Evolutionary conservation across 2,888 invertebrate genomes (phyloP), one percentile per base, ranked within the genome.

Genomic region (Nymphalis urticae): DNA sequence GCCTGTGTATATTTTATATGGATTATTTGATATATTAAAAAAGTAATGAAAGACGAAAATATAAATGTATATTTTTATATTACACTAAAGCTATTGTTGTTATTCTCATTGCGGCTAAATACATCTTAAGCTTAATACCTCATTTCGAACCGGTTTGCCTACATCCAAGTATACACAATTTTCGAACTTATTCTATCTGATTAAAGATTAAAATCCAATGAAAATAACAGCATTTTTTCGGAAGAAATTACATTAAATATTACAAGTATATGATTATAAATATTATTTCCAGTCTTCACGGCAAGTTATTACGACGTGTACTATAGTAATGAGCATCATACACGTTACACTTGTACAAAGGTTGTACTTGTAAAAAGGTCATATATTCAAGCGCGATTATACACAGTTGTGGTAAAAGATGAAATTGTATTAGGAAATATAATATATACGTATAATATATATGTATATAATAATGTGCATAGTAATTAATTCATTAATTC

Each of bases 231-330:
- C 13, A 54, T 54, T 27, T 19, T 27, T 53, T 5, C 19, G 6
- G 27, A 54, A 54, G 54, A 54, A 54, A 54, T 54, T 54, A 27
- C 7, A 17, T 54, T 54, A 27, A 54, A 54, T 54, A 54, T 54
- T 54, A 54, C 54, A 27, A 53, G 53, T 16, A 54, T 54, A 17
- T 27, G 24, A 54, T 27, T 54, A 54, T 54, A 54, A 54, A 54
- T 54, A 54, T 4, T 16, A 16, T 27, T 27, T 27, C 16, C 13
- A 27, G 24, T 54, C 16, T 7, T 54, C 24, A 17, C 27, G 13
- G 27, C 27, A 27, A 54, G 17, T 54, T 54, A 54, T 27, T 7
- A 27, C 17, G 27, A 24, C 13, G 54, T 54, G 6, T 10, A 9
- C 16, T 24, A 16, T 54, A 54, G 4, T 27, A 27, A 13, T 13